phyloP scores from a whole-genome alignment of 2,113 vertebrate species.

The Gopherus flavomarginatus region DNA sequence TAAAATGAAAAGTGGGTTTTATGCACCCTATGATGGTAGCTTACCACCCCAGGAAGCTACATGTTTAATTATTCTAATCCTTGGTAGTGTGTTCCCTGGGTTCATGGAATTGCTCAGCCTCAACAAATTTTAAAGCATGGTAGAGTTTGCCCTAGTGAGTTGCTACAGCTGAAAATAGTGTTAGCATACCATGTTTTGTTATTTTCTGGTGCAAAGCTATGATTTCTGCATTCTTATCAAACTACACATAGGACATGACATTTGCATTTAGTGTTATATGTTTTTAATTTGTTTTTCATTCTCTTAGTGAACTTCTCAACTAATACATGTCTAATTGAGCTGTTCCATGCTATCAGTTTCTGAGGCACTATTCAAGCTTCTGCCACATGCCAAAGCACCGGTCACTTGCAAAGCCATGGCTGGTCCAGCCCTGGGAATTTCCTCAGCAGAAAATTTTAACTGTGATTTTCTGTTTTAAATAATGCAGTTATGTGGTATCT shows the following conservation, averaged over 20 bases:
- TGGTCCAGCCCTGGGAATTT: neutral
- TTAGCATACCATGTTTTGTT: neutral
- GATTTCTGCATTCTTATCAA: neutral
- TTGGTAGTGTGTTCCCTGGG: neutral
- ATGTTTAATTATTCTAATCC: neutral
- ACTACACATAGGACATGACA: neutral
- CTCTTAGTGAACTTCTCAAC: neutral
- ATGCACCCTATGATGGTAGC: neutral
- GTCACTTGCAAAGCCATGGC: neutral
- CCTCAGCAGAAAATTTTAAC: neutral
- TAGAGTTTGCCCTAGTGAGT: neutral
- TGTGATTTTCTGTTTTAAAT: neutral
- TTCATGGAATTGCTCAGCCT: neutral
- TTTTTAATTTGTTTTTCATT: neutral
- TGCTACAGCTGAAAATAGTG: neutral
- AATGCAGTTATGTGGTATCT: fast-evolving
- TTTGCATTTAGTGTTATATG: fast-evolving
- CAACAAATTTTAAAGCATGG: neutral
- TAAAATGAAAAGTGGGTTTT: neutral
- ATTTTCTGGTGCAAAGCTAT: neutral
- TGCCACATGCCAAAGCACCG: neutral
- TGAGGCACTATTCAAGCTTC: neutral
- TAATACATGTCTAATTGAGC: neutral
- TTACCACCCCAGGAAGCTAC: neutral
- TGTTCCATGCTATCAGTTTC: neutral